These are phyloP conservation scores for Noctuana brunneofusca DNA, from an alignment of 2,888 invertebrate genomes.

Conservation along the genomic window DNA sequence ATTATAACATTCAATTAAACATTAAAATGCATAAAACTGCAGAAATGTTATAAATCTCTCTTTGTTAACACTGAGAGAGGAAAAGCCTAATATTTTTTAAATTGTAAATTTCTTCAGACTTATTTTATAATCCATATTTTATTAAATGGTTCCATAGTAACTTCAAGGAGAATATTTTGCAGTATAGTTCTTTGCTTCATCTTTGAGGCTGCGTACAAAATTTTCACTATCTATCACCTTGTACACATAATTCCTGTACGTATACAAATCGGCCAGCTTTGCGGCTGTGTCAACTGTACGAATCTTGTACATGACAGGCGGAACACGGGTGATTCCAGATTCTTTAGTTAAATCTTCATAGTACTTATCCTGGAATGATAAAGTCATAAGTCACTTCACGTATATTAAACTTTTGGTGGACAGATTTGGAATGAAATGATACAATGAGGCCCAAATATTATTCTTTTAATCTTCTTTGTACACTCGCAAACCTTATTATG, in stretches of 20 bases:
- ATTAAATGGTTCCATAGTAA: background rate
- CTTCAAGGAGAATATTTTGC: conserved; percentile 1
- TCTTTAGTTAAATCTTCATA: conserved; percentile 64
- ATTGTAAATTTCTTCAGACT: too few species aligned
- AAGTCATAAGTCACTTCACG: background rate
- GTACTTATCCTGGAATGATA: conserved; percentile 63
- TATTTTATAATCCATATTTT: too few species aligned
- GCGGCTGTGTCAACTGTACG: conserved; percentile 55
- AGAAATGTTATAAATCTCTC: too few species aligned
- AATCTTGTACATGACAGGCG: conserved; percentile 72
- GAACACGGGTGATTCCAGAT: conserved; percentile 69
- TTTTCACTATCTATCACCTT: conserved; percentile 61
- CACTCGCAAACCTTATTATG: too few species aligned
- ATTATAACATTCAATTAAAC: too few species aligned
- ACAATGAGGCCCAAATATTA: too few species aligned
- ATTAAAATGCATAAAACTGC: too few species aligned
- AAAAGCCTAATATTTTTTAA: background rate
- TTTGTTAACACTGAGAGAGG: too few species aligned
- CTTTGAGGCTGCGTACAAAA: conserved; percentile 55
- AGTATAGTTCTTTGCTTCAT: conserved; percentile 16
- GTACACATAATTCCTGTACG: conserved; percentile 67
- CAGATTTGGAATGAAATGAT: too few species aligned
- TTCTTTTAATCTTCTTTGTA: too few species aligned
- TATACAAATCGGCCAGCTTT: conserved; percentile 64
- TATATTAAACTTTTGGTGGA: too few species aligned